These are phyloP conservation scores for Drosophila willistoni DNA, from an alignment of 1,140 invertebrate species.

Conservation along the genomic window DNA sequence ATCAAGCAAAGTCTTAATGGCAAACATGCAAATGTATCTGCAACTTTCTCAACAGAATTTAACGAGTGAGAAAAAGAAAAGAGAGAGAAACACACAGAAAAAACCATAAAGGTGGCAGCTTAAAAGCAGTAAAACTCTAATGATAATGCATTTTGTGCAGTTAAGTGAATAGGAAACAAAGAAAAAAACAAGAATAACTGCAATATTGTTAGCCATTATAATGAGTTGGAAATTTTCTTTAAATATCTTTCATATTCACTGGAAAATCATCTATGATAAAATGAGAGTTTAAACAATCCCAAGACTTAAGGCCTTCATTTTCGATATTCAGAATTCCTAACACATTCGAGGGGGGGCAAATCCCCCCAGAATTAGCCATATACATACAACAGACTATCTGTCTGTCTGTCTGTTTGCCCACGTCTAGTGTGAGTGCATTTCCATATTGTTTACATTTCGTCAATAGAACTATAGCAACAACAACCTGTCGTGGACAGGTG, in stretches of 20 bases:
- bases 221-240: too few relatives aligned
- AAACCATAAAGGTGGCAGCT: conserved; percentile 33
- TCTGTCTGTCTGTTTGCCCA: conserved; percentile 1
- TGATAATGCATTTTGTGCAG: conserved; percentile 10
- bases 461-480: conserved; percentile 55
- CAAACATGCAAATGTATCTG: conserved; percentile 59
- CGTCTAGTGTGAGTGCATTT: conserved; percentile 32
- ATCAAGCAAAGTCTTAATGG: conserved; percentile 47
- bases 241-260: too few relatives aligned
- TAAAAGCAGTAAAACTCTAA: conserved; percentile 28
- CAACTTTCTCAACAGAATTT: conserved; percentile 61
- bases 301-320: too few relatives aligned
- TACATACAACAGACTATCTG: conserved; percentile 8
- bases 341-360: too few relatives aligned
- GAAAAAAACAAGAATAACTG: background rate
- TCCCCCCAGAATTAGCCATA: background rate
- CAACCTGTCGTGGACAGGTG: conserved; percentile 17
- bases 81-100: conserved; percentile 5
- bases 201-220: background rate
- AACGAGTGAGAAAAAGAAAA: conserved; percentile 22
- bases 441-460: conserved; percentile 70
- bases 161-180: conserved; percentile 5
- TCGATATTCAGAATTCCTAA: too few relatives aligned
- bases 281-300: too few relatives aligned
- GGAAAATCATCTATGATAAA: too few relatives aligned